Base-by-base conservation (phyloP, 2,113 vertebrate genomes). In the Condylura cristata region DNA sequence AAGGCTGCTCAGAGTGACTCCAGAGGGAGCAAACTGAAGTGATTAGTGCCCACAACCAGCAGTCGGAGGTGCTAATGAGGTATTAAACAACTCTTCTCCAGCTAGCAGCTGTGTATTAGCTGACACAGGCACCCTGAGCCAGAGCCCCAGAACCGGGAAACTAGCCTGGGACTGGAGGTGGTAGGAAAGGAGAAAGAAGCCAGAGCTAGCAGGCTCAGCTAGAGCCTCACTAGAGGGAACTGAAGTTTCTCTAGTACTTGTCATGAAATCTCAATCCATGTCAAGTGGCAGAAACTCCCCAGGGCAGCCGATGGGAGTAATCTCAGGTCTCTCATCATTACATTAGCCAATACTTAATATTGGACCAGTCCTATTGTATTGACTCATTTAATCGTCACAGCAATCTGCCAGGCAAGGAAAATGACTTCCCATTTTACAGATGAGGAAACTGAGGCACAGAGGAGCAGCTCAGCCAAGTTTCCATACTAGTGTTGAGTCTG, bases 41-140 rank as follows among this genome's bases (percentile, higher is more conserved):
- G 61, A 91, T 96, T 41, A 93, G 80, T 72, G 48, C 85, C 56
- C 78, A 80, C 58, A 56, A 18, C 0, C 22, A 90, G 66, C 84
- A 87, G 74, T 34, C 0, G 17, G 53, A 91, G 91, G 94, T 84
- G 86, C 95, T 95, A 95, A 96, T 46, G 84, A 95, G 78, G 56
- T 63, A 61, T 86, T 93, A 96, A 95, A 95, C 78, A 78, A 70
- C 72, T 46, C 60, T 78, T 16, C 79, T 60, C 84, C 30, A 9
- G 76, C 66, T 32, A 26, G 70, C 84, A 60, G 83, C 82, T 65
- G 82, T 2, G 1, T 12, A 4, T 22, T 22, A 48, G 10, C 79
- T 37, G 83, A 74, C 68, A 44, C 90, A 75, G 70, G 60, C 51
- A 11, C 66, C 2, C 0, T 17, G 72, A 76, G 81, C 71, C 48